These are phyloP conservation scores for Enoplosus armatus DNA, from an alignment of 2,797 vertebrate genomes.

Conservation along the genomic window DNA sequence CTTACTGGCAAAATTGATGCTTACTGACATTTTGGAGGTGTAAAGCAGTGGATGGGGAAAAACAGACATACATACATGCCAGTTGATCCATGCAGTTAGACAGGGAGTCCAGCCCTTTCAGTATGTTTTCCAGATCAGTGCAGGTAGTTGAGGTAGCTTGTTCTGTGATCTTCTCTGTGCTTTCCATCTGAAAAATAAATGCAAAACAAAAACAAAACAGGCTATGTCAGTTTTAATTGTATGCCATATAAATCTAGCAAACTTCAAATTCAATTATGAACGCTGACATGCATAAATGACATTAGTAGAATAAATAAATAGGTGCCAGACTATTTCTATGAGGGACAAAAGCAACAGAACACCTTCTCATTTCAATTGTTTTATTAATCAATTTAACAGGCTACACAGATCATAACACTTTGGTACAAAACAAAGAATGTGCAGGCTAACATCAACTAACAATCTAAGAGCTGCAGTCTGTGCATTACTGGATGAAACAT, in stretches of 20 bases:
- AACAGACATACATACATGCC: slow-evolving; percentile 72
- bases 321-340: no score
- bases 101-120: slow-evolving; percentile 75
- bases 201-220: neutral
- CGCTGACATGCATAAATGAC: neutral
- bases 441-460: neutral
- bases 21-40: slow-evolving; percentile 32
- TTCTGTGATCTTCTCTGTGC: slow-evolving; percentile 27
- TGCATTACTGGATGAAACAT: neutral
- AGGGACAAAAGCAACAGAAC: slow-evolving; percentile 4
- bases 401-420: neutral
- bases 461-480: neutral
- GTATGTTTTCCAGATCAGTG: slow-evolving; percentile 70
- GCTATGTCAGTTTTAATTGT: neutral
- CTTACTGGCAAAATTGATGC: slow-evolving; percentile 21
- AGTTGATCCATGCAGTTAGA: slow-evolving; percentile 73
- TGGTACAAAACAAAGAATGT: neutral
- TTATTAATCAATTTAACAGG: slow-evolving; percentile 27
- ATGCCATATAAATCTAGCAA: neutral
- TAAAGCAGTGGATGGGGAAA: neutral
- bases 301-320: neutral
- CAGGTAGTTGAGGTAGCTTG: neutral
- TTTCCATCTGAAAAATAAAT: slow-evolving; percentile 78
- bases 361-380: neutral
- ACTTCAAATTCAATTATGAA: neutral